Conservation (phyloP, 2,888 invertebrate genomes). For the Callosobruchus maculatus region DNA sequence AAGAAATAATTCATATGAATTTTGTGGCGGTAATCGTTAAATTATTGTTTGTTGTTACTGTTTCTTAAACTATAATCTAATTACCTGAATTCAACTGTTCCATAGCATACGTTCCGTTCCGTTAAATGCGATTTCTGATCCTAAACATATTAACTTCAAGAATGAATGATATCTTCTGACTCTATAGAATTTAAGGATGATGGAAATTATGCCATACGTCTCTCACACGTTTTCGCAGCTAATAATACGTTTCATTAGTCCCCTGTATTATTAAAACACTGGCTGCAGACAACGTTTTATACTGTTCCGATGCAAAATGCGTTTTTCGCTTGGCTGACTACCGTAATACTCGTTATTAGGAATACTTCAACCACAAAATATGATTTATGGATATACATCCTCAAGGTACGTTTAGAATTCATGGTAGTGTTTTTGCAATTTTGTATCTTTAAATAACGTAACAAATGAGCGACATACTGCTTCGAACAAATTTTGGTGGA, state of each 20-base stretch:
- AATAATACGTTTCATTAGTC: not conserved
- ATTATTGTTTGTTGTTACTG: too few species aligned
- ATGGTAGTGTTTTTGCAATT: not conserved
- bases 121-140: too few species aligned
- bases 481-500: too few species aligned
- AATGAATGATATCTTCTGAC: too few species aligned
- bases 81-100: too few species aligned
- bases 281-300: constrained; percentile 1
- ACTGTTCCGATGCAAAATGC: constrained; percentile 5
- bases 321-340: constrained; percentile 11
- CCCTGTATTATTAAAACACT: not conserved
- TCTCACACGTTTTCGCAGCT: not conserved
- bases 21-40: too few species aligned
- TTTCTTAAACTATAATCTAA: too few species aligned
- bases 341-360: constrained; percentile 10
- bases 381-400: not conserved
- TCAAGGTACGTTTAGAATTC: not conserved
- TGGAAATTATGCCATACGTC: not conserved
- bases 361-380: constrained; percentile 11
- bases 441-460: not conserved
- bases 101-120: too few species aligned
- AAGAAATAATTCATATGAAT: too few species aligned
- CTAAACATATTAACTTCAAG: too few species aligned
- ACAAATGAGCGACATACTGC: too few species aligned
- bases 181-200: not conserved